These are phyloP conservation scores for Dipodomys ordii DNA, from an alignment of 2,113 vertebrate genomes.

Conservation along the genomic window DNA sequence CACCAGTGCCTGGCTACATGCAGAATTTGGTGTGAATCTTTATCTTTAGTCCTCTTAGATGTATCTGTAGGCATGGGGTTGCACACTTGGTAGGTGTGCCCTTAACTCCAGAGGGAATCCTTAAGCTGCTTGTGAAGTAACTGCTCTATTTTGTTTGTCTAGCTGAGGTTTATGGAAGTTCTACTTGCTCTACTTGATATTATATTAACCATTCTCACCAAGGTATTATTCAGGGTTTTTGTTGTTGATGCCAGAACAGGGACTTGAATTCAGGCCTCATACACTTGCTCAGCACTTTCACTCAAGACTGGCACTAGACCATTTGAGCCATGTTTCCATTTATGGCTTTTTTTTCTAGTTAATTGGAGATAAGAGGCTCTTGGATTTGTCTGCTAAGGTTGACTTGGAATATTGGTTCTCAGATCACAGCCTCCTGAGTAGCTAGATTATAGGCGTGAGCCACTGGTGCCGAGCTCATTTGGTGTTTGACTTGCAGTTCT, in stretches of 20 bases:
- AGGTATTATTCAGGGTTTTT: not conserved
- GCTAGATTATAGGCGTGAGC: too few species aligned
- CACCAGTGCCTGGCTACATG: not conserved
- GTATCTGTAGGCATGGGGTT: not conserved
- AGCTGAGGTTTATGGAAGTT: not conserved
- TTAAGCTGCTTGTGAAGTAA: not conserved
- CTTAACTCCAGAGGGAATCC: not conserved
- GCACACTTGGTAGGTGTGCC: too few species aligned
- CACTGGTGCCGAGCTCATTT: too few species aligned
- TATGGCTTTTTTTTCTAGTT: too few species aligned
- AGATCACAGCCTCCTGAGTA: not conserved
- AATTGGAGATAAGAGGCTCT: too few species aligned
- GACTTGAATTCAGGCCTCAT: too few species aligned
- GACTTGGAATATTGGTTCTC: too few species aligned
- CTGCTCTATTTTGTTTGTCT: not conserved
- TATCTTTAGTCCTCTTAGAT: not conserved
- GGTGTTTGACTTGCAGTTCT: not conserved
- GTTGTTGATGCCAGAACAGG: too few species aligned
- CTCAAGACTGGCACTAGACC: too few species aligned
- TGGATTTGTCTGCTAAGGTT: too few species aligned
- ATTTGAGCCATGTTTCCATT: too few species aligned
- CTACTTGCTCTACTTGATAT: not conserved
- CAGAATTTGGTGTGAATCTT: not conserved
- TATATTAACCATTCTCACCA: not conserved
- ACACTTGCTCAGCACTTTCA: too few species aligned